Evolutionary conservation across 1,140 invertebrate species (phyloP), one percentile per base, ranked within the genome.

Genomic region (Drosophila pectinifera): DNA sequence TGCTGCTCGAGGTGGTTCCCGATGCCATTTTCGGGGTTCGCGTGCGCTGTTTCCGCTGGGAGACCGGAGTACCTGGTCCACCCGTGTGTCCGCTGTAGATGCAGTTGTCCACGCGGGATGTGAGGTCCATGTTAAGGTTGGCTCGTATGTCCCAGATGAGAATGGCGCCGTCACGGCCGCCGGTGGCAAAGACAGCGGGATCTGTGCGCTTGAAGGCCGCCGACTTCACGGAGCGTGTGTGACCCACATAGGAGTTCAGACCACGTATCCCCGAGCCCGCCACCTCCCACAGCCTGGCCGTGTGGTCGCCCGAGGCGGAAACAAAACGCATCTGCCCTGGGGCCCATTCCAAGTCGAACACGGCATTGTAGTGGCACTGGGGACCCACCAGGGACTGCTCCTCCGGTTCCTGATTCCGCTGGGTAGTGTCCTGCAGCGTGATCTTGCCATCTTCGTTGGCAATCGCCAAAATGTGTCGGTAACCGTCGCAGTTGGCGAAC

Each of bases 341-440:
- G 92, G 96, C 95, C 97, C 97, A 98, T 7, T 96, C 95, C 43
- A 98, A 80, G 92, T 98, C 97, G 92, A 98, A 98, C 16, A 98
- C 96, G 14, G 97, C 97, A 94, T 98, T 98, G 73, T 94, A 94
- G 91, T 98, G 97, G 43, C 96, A 96, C 85, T 95, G 92, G 42
- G 93, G 92, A 2, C 93, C 93, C 51, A 93, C 92, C 61, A 94
- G 65, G 1, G 88, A 75, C 34, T 92, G 89, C n/a, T 93, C 93
- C 49, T 92, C 91, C 0, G 67, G 58, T 24, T 86, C 84, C 14
- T 57, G 75, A 26, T 91, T 92, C 26, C 78, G 70, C 36, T 77
- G 74, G 39, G 90, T 86, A 14, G 89, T 91, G 68, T 94, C 89
- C 83, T 92, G 92, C 61, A 93, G 49, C 5, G 91, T 90, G 28